These are phyloP conservation scores for Apodemia mormo DNA, from an alignment of 2,888 invertebrate species.

Conservation along the genomic window DNA sequence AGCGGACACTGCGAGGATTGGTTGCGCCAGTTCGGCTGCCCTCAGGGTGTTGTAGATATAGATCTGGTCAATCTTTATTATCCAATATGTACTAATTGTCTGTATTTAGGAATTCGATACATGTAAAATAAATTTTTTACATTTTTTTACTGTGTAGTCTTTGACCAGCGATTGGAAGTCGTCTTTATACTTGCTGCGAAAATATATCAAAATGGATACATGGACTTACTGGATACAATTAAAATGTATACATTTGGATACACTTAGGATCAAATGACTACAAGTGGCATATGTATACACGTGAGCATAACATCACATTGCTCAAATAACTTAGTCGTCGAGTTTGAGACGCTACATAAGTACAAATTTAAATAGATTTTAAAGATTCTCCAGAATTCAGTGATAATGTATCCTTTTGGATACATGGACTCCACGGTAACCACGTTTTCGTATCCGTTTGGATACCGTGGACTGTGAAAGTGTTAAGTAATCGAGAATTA, in stretches of 20 bases:
- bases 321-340: constrained; percentile 1
- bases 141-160: background rate
- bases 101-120: constrained; percentile 8
- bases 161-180: background rate
- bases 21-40: constrained; percentile 4
- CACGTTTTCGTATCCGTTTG: constrained; percentile 1
- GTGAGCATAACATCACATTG: constrained; percentile 1
- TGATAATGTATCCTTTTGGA: background rate
- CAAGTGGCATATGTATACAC: constrained; percentile 4
- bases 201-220: constrained; percentile 2
- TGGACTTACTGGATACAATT: background rate
- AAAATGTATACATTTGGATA: background rate
- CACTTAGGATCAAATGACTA: constrained; percentile 6
- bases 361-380: no score
- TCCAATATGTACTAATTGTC: background rate
- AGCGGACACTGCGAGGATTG: background rate
- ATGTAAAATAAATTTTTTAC: background rate
- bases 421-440: constrained; percentile 1
- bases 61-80: constrained; percentile 5
- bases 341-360: no score
- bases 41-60: background rate
- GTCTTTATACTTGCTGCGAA: background rate
- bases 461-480: background rate
- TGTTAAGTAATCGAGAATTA: background rate
- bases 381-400: background rate